phyloP scores from a whole-genome alignment of 2,888 invertebrate genomes.

The Chloroclystis v-ata region DNA sequence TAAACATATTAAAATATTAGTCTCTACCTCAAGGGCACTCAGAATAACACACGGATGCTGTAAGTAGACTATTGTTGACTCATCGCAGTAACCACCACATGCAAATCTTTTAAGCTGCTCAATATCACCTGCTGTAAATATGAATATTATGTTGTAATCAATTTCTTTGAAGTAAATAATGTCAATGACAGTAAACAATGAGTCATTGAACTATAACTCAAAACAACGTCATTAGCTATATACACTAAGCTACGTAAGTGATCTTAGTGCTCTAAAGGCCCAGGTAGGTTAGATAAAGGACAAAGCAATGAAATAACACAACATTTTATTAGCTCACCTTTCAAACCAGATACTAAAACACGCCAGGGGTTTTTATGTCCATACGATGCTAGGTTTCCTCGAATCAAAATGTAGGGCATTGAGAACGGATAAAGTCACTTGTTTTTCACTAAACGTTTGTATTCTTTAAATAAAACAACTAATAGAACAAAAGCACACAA shows the following conservation, averaged over 20 bases:
- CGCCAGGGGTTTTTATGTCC: conserved; percentile 92
- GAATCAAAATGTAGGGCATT: conserved; percentile 94
- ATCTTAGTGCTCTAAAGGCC: no score
- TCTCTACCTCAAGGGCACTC: conserved; percentile 85
- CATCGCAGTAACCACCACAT: conserved; percentile 90
- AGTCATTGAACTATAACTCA: no score
- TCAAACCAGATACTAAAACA: conserved; percentile 90
- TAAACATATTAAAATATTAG: background rate
- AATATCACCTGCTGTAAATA: conserved; percentile 82
- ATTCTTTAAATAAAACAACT: no score
- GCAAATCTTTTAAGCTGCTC: conserved; percentile 90
- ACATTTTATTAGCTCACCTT: conserved; percentile 75
- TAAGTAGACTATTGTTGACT: conserved; percentile 90
- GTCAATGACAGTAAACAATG: no score
- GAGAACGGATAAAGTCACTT: conserved; percentile 59
- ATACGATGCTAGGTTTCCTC: conserved; percentile 92
- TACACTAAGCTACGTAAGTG: no score
- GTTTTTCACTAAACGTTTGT: background rate
- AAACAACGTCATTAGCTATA: no score
- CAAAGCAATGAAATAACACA: conserved; percentile 4
- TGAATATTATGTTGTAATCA: no score
- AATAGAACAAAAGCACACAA: no score
- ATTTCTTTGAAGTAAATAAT: no score
- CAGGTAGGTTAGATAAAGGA: background rate
- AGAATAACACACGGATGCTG: conserved; percentile 93